Conservation (phyloP, 2,797 vertebrate genomes). For the Pseudocheirus occidentalis region DNA sequence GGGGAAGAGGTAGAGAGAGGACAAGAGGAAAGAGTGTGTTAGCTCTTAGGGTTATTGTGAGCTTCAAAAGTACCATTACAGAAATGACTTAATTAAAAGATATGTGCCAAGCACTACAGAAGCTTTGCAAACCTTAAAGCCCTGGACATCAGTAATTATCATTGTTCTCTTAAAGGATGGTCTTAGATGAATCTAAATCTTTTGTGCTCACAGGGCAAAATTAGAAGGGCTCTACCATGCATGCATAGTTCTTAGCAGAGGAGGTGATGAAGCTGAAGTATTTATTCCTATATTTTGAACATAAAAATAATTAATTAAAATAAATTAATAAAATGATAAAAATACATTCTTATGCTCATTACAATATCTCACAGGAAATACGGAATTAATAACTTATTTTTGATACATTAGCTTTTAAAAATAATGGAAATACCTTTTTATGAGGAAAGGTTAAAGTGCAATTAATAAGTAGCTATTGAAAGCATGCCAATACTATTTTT, state of each 20-base stretch:
- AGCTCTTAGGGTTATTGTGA: not conserved
- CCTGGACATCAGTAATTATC: not conserved
- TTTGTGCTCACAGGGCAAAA: not conserved
- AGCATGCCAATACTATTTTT: not conserved
- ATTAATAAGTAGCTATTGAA: not conserved
- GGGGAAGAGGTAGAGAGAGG: not conserved
- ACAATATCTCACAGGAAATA: not conserved
- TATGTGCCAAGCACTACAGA: too few relatives aligned
- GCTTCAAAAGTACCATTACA: not conserved
- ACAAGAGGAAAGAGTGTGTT: not conserved
- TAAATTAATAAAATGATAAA: not conserved
- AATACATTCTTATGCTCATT: not conserved
- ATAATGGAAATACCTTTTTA: not conserved
- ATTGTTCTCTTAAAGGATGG: not conserved
- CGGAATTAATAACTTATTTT: conserved; percentile 2
- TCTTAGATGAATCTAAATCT: not conserved
- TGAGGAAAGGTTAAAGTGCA: not conserved
- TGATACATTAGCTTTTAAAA: not conserved
- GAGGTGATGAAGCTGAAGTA: not conserved
- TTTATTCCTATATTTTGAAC: not conserved
- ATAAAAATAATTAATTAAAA: not conserved
- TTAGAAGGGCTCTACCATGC: not conserved
- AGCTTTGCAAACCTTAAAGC: not conserved
- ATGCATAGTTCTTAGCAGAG: not conserved
- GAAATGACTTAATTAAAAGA: not conserved